These are phyloP conservation scores for Eulacestoma nigropectus DNA, from an alignment of 2,113 vertebrate species.

Conservation along the genomic window DNA sequence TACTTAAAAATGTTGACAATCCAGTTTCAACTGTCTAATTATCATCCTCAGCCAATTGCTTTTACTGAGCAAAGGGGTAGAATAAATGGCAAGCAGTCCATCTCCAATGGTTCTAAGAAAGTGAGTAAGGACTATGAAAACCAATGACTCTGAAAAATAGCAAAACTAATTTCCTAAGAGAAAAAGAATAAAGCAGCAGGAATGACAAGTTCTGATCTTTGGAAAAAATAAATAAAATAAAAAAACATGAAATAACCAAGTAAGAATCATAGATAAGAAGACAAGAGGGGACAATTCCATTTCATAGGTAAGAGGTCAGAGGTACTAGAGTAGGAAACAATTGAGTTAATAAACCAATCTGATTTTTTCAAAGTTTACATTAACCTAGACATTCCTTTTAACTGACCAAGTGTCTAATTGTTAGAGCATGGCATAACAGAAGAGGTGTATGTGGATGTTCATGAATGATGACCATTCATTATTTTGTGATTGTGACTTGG, in stretches of 20 bases:
- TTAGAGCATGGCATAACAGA: neutral
- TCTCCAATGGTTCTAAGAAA: neutral
- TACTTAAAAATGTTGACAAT: slow-evolving; percentile 7
- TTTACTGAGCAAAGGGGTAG: neutral
- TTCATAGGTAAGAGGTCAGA: neutral
- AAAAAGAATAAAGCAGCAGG: neutral
- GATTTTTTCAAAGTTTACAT: slow-evolving; percentile 30
- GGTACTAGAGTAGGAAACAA: neutral
- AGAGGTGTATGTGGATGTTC: neutral
- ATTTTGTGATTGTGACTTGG: neutral
- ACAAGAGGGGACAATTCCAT: neutral
- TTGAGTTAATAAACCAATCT: neutral
- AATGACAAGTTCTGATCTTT: neutral
- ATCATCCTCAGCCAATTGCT: neutral
- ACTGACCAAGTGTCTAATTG: slow-evolving; percentile 1
- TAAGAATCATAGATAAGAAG: neutral
- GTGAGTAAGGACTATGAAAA: neutral
- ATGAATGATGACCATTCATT: slow-evolving; percentile 27
- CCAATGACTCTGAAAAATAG: neutral
- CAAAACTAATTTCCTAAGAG: neutral
- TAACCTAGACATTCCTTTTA: slow-evolving; percentile 34
- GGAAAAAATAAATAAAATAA: neutral
- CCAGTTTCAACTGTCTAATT: neutral
- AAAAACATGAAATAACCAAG: neutral
- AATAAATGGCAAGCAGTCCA: neutral